Conservation (phyloP, 2,113 vertebrate genomes). For the Podarcis cretensis region DNA sequence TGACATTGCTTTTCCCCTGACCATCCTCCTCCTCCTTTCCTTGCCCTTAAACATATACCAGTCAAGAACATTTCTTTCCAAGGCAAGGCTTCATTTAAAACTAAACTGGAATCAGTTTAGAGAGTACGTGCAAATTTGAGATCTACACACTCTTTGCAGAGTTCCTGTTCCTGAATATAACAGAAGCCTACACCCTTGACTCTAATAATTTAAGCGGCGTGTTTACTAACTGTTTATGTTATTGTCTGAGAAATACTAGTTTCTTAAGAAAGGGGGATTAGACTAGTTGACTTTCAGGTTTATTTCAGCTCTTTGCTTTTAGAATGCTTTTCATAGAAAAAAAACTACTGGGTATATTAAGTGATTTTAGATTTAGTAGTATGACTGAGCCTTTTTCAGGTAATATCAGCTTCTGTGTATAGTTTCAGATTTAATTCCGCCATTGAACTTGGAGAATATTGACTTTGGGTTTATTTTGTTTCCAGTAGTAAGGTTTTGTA, state of each 20-base stretch:
- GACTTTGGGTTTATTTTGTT: not conserved
- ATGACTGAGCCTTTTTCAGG: not conserved
- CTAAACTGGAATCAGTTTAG: not conserved
- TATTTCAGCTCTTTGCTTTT: not conserved
- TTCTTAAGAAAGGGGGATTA: not conserved
- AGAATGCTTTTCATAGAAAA: too few relatives aligned
- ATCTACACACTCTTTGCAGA: not conserved
- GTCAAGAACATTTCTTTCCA: not conserved
- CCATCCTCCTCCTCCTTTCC: not conserved
- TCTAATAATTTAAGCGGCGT: not conserved
- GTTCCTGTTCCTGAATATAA: not conserved
- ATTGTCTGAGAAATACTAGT: not conserved
- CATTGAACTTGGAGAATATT: not conserved
- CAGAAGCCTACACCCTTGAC: not conserved
- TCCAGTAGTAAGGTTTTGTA: not conserved
- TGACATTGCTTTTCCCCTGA: not conserved
- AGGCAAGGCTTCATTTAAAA: not conserved
- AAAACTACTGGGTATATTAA: too few relatives aligned
- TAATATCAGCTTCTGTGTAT: not conserved
- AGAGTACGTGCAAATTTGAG: not conserved
- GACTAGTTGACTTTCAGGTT: not conserved
- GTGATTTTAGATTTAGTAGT: not conserved
- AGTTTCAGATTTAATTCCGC: not conserved
- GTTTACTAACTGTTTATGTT: not conserved
- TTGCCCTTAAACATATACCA: not conserved